A percentile compares a stretch with the other conserved stretches of the same genome.
Conservation (phyloP, 2,797 vertebrate genomes). For the Pseudomugil tenellus region DNA sequence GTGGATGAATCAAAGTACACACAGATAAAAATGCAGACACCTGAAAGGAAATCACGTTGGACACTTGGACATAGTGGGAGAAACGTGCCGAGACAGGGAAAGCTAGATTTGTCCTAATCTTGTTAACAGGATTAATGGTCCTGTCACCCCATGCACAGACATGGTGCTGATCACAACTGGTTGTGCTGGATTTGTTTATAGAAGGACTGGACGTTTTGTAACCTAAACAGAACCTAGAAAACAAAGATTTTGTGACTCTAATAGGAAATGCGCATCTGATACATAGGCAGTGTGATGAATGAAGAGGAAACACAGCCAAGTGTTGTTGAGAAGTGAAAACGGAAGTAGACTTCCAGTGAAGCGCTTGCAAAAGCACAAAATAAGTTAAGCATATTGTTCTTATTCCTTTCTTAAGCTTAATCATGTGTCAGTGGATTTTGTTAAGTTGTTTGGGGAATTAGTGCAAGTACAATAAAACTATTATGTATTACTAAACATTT, state of each 20-base stretch:
- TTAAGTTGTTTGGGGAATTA: neutral
- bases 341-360: neutral
- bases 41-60: conserved; percentile 34
- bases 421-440: neutral
- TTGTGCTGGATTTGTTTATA: conserved; percentile 23
- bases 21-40: neutral
- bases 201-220: neutral
- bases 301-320: neutral
- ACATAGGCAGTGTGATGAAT: neutral
- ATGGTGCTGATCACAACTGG: conserved; percentile 16
- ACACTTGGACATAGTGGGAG: conserved; percentile 25
- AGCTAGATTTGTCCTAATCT: conserved; percentile 71
- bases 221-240: neutral
- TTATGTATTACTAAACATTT: neutral
- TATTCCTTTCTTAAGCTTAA: neutral
- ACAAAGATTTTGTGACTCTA: neutral
- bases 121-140: conserved; percentile 73
- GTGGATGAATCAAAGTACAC: neutral
- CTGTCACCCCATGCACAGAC: conserved; percentile 20
- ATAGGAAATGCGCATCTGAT: neutral
- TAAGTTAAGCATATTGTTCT: conserved; percentile 1
- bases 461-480: neutral
- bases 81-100: conserved; percentile 61
- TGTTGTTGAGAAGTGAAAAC: neutral
- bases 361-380: neutral